Evolutionary conservation across 2,797 vertebrate species (phyloP), one percentile per base, ranked within the genome.

Genomic region (Darevskia mixta): DNA sequence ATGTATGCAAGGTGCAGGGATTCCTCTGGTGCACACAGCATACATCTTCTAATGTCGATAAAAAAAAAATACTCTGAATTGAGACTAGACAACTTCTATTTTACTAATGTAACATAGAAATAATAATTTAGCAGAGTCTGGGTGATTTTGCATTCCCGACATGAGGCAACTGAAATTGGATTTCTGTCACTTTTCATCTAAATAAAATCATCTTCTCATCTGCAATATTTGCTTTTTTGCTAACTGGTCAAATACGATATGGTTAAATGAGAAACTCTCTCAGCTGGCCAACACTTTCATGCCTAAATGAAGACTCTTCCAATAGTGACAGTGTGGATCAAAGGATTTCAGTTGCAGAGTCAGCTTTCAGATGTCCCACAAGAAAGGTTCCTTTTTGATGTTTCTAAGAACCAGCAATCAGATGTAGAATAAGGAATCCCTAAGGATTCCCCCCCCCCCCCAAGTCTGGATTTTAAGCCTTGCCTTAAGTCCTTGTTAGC

Each of bases 241-340:
- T 55, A 92, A 92, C 45, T 93, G 94, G 92, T 92, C 75, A n/a
- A 0, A 89, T 84, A 20, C 67, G n/a, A 87, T 83, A n/a, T 32
- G 76, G 78, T n/a, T 83, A 73, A 49, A 45, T 71, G 76, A 66
- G 13, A 90, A 87, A 38, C 27, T 73, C 32, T 75, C 92, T 88
- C 93, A 91, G 32, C 35, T 77, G 90, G 89, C 90, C 89, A 93
- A 89, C 90, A 87, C 84, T 91, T 92, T 92, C 92, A 92, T 93
- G 87, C 71, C 80, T 8, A 85, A 90, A 88, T 84, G 38, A 69
- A 77, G 55, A 92, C 92, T 87, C 13, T 45, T 87, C 61, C 73
- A 78, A 3, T 80, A 7, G 49, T 87, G 78, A 89, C 83, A 86
- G 82, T 0, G 79, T 80, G 82, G 69, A 69, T 85, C 0, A 0